phyloP scores from a whole-genome alignment of 2,113 vertebrate genomes.

The Ochotona curzoniae region DNA sequence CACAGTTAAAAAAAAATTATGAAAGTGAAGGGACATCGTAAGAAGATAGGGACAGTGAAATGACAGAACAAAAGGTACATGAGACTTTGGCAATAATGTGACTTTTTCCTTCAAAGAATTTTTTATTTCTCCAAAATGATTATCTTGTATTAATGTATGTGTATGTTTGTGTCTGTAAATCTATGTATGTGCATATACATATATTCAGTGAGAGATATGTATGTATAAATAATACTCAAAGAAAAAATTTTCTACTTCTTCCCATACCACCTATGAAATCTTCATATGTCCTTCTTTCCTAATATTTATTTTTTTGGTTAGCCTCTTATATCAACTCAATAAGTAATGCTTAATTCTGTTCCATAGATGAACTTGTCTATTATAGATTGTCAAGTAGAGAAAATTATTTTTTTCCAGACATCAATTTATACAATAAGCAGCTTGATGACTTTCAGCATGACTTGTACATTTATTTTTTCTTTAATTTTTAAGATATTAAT shows the following conservation, averaged over 20 bases:
- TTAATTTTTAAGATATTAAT: neutral
- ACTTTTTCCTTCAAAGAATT: neutral
- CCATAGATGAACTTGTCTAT: neutral
- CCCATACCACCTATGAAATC: neutral
- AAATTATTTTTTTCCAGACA: neutral
- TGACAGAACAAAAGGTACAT: neutral
- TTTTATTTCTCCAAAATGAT: neutral
- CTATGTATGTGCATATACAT: neutral
- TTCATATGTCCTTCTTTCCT: neutral
- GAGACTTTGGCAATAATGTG: neutral
- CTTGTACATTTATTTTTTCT: neutral
- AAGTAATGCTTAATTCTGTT: neutral
- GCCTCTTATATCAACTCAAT: neutral
- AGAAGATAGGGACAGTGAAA: neutral
- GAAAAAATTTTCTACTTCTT: neutral
- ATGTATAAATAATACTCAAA: neutral
- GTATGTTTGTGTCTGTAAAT: neutral
- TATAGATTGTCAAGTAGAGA: neutral
- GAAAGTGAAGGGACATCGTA: neutral
- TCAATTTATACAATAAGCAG: neutral
- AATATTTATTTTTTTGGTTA: constrained; percentile 1
- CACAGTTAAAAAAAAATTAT: neutral
- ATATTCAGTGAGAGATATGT: neutral
- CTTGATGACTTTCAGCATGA: neutral
- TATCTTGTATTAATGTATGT: neutral